These are phyloP conservation scores for Scaptodrosophila latifasciaeformis DNA, from an alignment of 2,888 invertebrate genomes.

Conservation along the genomic window DNA sequence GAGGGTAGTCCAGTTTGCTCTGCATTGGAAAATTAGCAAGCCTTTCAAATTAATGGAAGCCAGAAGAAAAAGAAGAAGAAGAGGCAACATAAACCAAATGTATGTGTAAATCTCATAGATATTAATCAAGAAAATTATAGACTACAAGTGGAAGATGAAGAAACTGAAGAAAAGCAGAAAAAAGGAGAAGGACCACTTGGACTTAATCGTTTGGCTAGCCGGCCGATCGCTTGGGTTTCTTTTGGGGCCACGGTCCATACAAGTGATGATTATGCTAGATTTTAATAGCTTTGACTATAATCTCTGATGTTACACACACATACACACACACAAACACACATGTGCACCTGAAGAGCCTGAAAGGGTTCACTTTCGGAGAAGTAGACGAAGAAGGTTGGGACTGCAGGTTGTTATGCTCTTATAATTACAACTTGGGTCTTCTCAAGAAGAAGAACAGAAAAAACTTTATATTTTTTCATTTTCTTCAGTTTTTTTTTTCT, in stretches of 20 bases:
- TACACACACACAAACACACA: too few relatives aligned
- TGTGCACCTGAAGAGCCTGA: constrained; percentile 16
- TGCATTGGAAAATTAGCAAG: constrained; percentile 50
- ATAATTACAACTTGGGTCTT: background rate
- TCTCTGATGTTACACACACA: constrained; percentile 27
- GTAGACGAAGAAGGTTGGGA: constrained; percentile 38
- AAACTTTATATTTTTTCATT: background rate
- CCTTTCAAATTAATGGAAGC: constrained; percentile 59
- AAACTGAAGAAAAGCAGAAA: background rate
- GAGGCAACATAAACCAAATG: constrained; percentile 10
- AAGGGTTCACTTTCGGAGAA: constrained; percentile 53
- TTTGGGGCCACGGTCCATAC: constrained; percentile 5
- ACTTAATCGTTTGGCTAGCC: too few relatives aligned
- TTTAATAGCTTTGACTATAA: constrained; percentile 64
- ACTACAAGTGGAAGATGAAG: constrained; percentile 29
- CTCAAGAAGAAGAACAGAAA: too few relatives aligned
- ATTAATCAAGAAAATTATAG: constrained; percentile 65
- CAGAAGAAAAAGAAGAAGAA: background rate
- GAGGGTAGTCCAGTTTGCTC: too few relatives aligned
- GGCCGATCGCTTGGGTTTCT: background rate
- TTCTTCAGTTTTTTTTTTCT: constrained; percentile 20
- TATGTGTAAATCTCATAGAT: constrained; percentile 60
- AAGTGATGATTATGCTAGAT: constrained; percentile 57
- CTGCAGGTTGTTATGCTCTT: constrained; percentile 2
- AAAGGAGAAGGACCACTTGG: constrained; percentile 13